Conservation (phyloP, 2,888 invertebrate species). For the Epinotia ramella region DNA sequence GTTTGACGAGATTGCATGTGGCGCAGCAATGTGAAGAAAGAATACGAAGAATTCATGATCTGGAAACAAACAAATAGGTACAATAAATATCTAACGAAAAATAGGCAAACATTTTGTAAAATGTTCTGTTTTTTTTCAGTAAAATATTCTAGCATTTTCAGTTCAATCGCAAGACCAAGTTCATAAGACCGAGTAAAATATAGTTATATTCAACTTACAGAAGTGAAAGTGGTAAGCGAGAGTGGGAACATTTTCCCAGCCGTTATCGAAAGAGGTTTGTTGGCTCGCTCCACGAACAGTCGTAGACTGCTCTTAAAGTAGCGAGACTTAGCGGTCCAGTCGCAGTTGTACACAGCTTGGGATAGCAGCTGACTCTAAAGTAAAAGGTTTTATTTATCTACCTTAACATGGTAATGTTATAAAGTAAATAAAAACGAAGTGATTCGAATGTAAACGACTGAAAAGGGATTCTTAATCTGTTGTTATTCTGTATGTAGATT, state of each 20-base stretch:
- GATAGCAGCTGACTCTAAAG: conserved; percentile 66
- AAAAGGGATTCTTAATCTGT: conserved; percentile 6
- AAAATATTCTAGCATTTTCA: neutral
- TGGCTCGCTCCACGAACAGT: conserved; percentile 66
- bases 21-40: conserved; percentile 70
- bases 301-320: conserved; percentile 67
- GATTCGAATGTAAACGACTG: conserved; percentile 31
- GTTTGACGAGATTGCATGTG: conserved; percentile 63
- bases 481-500: conserved; percentile 10
- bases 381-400: conserved; percentile 30
- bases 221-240: conserved; percentile 68
- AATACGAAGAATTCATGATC: conserved; percentile 75
- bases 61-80: conserved; percentile 56
- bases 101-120: neutral
- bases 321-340: conserved; percentile 66
- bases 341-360: conserved; percentile 64
- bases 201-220: conserved; percentile 59
- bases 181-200: conserved; percentile 14
- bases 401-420: conserved; percentile 9
- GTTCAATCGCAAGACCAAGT: neutral
- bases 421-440: conserved; percentile 26
- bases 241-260: conserved; percentile 72
- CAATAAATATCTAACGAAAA: neutral
- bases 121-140: neutral
- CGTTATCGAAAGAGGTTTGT: conserved; percentile 64